Evolutionary conservation across 2,797 vertebrate species (phyloP).

Genomic region (Diplodus puntazzo): DNA sequence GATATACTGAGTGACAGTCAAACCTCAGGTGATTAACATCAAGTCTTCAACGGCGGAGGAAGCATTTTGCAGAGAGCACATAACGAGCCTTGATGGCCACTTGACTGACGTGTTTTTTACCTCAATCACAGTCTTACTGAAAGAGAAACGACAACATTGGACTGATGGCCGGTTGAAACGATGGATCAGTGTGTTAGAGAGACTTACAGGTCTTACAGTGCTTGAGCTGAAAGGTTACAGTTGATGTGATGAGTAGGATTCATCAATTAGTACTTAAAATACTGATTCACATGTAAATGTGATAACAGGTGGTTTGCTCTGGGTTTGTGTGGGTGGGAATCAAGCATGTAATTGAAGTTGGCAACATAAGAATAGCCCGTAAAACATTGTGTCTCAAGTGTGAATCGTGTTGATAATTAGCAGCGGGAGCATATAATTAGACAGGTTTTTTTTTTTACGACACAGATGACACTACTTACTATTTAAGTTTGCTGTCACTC

Average conservation of each 20-base stretch:
- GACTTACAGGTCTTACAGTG: not conserved
- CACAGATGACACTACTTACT: not conserved
- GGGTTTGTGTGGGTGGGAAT: not conserved
- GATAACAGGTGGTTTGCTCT: not conserved
- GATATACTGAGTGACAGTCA: slow-evolving; percentile 35
- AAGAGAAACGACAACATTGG: not conserved
- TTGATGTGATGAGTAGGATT: not conserved
- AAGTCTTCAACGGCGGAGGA: slow-evolving; percentile 6
- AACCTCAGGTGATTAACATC: slow-evolving; percentile 20
- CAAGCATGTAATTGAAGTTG: not conserved
- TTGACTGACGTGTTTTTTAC: slow-evolving; percentile 12
- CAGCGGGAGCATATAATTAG: slow-evolving; percentile 6
- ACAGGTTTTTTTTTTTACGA: no score
- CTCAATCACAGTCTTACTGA: slow-evolving; percentile 6
- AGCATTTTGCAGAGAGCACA: not conserved
- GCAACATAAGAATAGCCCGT: not conserved
- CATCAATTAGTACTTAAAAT: not conserved
- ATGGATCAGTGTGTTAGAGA: not conserved
- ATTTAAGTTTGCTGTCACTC: not conserved
- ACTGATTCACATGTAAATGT: slow-evolving; percentile 1
- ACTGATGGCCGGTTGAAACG: not conserved
- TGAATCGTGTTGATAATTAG: not conserved
- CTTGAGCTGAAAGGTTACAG: not conserved
- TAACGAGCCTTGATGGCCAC: slow-evolving; percentile 11
- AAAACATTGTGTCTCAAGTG: not conserved